phyloP scores from a whole-genome alignment of 2,888 invertebrate genomes.

The Aspidiotus destructor region DNA sequence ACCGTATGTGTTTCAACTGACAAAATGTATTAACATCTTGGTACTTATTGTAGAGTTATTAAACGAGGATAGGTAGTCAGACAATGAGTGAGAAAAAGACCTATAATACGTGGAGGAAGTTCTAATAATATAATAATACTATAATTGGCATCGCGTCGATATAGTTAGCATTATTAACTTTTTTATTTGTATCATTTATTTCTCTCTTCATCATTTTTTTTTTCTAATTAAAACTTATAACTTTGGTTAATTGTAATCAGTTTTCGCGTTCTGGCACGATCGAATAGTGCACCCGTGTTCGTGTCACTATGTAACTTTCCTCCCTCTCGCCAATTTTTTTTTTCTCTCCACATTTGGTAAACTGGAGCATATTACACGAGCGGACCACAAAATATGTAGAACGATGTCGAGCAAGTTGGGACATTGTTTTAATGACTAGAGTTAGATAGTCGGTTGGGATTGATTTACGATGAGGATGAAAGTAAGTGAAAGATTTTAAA shows the following conservation, averaged over 20 bases:
- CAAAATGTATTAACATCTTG: conserved; percentile 20
- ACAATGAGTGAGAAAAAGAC: not conserved
- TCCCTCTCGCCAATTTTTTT: not conserved
- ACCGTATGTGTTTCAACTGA: conserved; percentile 12
- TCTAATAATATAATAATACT: conserved; percentile 11
- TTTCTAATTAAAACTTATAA: conserved; percentile 15
- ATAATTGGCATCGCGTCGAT: conserved; percentile 25
- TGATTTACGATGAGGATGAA: too few species aligned
- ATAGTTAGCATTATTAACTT: conserved; percentile 3
- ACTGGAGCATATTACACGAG: not conserved
- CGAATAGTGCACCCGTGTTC: not conserved
- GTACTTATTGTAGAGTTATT: too few species aligned
- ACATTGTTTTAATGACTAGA: too few species aligned
- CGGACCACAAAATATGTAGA: not conserved
- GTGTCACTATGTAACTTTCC: not conserved
- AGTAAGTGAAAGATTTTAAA: too few species aligned
- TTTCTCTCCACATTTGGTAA: conserved; percentile 3
- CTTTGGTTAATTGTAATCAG: conserved; percentile 9
- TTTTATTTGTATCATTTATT: too few species aligned
- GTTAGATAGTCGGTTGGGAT: too few species aligned
- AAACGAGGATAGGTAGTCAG: not conserved
- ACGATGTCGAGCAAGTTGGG: not conserved
- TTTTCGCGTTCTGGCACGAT: not conserved
- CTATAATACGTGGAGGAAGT: conserved; percentile 7
- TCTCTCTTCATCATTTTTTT: not conserved